phyloP scores from a whole-genome alignment of 92 coral and sea anemone genomes.

The Palythoa caribaeorum region DNA sequence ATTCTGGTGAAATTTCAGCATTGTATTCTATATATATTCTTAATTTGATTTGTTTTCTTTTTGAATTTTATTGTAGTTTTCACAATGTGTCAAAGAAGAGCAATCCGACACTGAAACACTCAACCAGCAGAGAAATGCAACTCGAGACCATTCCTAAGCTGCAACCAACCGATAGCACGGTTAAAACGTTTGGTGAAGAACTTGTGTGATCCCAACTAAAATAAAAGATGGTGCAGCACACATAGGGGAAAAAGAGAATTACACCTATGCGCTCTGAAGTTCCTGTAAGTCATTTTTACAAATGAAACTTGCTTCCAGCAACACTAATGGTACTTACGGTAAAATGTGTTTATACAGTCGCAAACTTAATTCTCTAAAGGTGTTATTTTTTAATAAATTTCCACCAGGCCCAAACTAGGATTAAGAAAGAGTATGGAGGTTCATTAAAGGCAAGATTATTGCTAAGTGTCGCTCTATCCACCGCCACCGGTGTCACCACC shows the following conservation, averaged over 20 bases:
- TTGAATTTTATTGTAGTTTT: too few species aligned
- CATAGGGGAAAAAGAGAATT: slow-evolving; percentile 34
- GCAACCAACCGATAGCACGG: too few species aligned
- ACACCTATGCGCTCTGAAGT: slow-evolving; percentile 35
- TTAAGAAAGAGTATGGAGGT: slow-evolving; percentile 25
- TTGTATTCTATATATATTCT: too few species aligned
- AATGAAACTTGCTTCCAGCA: slow-evolving; percentile 43
- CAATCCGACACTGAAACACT: too few species aligned
- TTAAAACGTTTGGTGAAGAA: too few species aligned
- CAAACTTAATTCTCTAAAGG: slow-evolving; percentile 37
- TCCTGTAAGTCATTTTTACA: background rate
- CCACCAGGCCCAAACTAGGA: too few species aligned
- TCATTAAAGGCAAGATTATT: slow-evolving; percentile 22
- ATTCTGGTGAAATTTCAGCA: slow-evolving; percentile 46
- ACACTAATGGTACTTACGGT: slow-evolving; percentile 38
- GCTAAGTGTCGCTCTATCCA: slow-evolving; percentile 11
- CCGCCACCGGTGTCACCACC: too few species aligned
- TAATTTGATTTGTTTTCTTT: too few species aligned
- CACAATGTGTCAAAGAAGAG: too few species aligned
- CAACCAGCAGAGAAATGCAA: too few species aligned
- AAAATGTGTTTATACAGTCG: slow-evolving; percentile 33
- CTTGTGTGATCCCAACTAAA: slow-evolving; percentile 34
- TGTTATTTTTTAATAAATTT: slow-evolving; percentile 17
- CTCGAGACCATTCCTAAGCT: too few species aligned
- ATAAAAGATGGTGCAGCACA: slow-evolving; percentile 32